Evolutionary conservation across 2,888 invertebrate genomes (phyloP).

Genomic region (Balanococcus diminutus): DNA sequence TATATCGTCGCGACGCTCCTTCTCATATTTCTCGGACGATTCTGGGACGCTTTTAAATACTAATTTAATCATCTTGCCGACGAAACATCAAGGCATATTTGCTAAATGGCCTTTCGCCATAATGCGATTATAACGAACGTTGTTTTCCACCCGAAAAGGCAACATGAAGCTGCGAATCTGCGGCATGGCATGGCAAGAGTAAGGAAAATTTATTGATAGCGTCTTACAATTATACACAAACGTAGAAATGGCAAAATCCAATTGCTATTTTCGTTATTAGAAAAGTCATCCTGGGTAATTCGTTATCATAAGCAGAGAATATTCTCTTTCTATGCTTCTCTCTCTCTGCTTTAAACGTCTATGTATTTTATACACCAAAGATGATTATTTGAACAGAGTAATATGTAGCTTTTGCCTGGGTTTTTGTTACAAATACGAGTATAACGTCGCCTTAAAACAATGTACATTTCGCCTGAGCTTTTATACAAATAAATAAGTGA

Average conservation of each 20-base stretch:
- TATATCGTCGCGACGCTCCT: neutral
- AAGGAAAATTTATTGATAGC: neutral
- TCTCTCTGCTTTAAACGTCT: neutral
- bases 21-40: neutral
- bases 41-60: neutral
- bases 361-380: neutral
- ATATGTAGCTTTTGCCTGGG: neutral
- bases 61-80: neutral
- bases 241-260: neutral
- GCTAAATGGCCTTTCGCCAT: neutral
- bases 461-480: neutral
- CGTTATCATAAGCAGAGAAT: neutral
- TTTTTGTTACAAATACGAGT: neutral
- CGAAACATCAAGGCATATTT: neutral
- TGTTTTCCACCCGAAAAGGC: neutral
- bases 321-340: too few species aligned
- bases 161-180: neutral
- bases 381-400: neutral
- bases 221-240: neutral
- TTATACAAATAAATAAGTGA: neutral
- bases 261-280: slow-evolving; percentile 11
- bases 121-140: neutral
- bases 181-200: neutral
- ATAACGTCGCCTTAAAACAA: neutral
- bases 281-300: neutral